A percentile compares a stretch with the other conserved stretches of the same genome.
phyloP scores from a whole-genome alignment of 2,888 invertebrate genomes.

The Trachelus tabidus region DNA sequence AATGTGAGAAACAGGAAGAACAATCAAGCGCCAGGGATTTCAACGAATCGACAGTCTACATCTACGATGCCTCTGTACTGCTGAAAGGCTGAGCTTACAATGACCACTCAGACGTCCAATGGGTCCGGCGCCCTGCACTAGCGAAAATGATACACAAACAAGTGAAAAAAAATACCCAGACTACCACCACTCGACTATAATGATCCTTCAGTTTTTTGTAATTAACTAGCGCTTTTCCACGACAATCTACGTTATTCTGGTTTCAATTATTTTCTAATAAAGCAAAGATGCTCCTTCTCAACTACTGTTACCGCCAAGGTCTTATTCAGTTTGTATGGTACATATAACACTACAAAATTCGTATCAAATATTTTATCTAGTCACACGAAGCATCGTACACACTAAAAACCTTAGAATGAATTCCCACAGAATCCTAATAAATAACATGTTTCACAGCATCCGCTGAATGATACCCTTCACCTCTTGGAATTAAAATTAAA shows the following conservation, averaged over 20 bases:
- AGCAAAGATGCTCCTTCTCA: background rate
- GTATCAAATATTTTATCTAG: background rate
- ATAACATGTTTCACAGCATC: background rate
- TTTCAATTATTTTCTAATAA: background rate
- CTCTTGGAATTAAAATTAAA: background rate
- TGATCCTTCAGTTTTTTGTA: slow-evolving; percentile 34
- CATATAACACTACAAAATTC: background rate
- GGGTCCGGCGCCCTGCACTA: background rate
- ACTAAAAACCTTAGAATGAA: background rate
- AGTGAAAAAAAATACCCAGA: slow-evolving; percentile 11
- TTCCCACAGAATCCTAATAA: background rate
- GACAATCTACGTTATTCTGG: background rate
- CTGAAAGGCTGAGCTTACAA: background rate
- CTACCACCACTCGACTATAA: slow-evolving; percentile 28
- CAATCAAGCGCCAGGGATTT: background rate
- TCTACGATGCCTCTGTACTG: background rate
- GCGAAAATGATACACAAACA: slow-evolving; percentile 23
- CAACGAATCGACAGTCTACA: background rate
- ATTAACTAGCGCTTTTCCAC: slow-evolving; percentile 23
- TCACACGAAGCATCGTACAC: background rate
- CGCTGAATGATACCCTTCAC: background rate
- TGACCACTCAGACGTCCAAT: background rate
- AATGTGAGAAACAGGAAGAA: background rate
- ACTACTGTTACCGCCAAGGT: background rate
- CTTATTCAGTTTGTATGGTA: background rate